These are phyloP conservation scores for Myoxocephalus aenaeus DNA, from an alignment of 2,797 vertebrate genomes.

Conservation along the genomic window DNA sequence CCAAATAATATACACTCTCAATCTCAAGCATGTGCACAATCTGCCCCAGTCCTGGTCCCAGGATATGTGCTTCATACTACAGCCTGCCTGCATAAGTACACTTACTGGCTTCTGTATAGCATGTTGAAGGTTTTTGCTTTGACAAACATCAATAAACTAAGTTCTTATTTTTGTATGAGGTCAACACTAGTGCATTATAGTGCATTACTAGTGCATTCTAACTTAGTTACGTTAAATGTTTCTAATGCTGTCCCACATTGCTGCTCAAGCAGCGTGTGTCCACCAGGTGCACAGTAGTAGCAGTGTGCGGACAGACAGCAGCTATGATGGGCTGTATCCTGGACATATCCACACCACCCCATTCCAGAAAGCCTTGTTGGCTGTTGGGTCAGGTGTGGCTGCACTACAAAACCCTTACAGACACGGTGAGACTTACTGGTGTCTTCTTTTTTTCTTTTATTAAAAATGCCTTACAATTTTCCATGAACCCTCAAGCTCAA, in stretches of 20 bases:
- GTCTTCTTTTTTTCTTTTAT: neutral
- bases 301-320: conserved; percentile 32
- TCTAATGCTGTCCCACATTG: conserved; percentile 10
- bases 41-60: neutral
- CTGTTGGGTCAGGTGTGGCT: conserved; percentile 89
- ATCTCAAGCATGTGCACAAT: neutral
- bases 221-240: neutral
- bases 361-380: conserved; percentile 91
- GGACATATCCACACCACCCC: conserved; percentile 89
- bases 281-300: conserved; percentile 51
- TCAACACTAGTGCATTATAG: neutral
- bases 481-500: neutral
- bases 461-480: neutral
- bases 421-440: conserved; percentile 87
- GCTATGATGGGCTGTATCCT: conserved; percentile 83
- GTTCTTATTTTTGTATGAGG: neutral
- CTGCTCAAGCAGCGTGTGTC: conserved; percentile 41
- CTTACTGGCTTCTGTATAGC: neutral
- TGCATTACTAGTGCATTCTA: too few relatives aligned
- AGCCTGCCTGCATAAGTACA: neutral
- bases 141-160: neutral
- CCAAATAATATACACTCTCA: neutral
- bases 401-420: conserved; percentile 92
- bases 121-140: neutral
- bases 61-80: neutral